Base-by-base conservation (phyloP, 1,140 invertebrate genomes). In the Cotesia glomerata region DNA sequence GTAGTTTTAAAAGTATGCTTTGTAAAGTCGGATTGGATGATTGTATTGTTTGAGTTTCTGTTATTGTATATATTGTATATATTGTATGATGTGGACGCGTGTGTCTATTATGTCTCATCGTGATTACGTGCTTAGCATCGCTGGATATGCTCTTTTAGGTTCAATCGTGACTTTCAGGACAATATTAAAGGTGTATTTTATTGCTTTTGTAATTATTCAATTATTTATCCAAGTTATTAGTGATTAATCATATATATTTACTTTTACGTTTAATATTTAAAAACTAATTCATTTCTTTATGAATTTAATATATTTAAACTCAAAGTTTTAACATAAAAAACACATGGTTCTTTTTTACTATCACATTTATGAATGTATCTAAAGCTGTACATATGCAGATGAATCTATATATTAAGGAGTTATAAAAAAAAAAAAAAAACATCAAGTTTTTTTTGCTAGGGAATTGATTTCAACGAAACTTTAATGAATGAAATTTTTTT, bases 41-140 rank as follows among this genome's bases (percentile, higher is more conserved):
- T 73, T 79, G 76, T 78, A 72, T 36, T 45, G 61, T 63, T 63
- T 67, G 5, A 45, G 39, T 58, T 68, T 56, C 16, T 16, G n/a
- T 56, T 32, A 39, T 35, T 64, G 62, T n/a, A 36, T 35, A 3
- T 63, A 9, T 14, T 39, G 61, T 36, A 4, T 5, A n/a, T 39
- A n/a, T 36, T 13, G 34, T 36, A 34, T 45, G 51, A 68, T 61
- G 58, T 51, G 56, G n/a, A 59, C 49, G 58, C 72, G 71, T 76
- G 72, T 71, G 77, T 75, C 75, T 72, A 80, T 81, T 81, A 80
- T 81, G 69, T 72, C 79, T 81, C 77, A 80, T 78, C 79, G 77
- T 39, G 78, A 74, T 74, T 56, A 79, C 79, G 78, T 76, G 80
- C 75, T 74, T 72, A 73, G 79, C 78, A 81, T 81, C 70, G 71